Percentiles rank a stretch among this genome's conserved stretches.
Evolutionary conservation across 2,888 invertebrate genomes (phyloP).

Genomic region (Prenolepis imparis): DNA sequence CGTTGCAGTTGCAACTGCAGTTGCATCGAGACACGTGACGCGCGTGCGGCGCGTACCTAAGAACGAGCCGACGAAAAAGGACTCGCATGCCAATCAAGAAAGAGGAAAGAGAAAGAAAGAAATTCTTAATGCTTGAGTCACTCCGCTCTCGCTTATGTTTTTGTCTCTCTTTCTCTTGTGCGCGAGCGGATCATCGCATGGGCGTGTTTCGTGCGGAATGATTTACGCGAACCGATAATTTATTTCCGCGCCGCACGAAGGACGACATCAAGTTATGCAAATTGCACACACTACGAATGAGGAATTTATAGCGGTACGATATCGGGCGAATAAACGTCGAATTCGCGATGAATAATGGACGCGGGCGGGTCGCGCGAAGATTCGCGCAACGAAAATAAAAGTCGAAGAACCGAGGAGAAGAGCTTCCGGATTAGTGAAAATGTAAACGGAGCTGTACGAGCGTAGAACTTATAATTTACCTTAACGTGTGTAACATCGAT

Average conservation of each 20-base stretch:
- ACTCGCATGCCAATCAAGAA: constrained; percentile 54
- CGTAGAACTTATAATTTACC: background rate
- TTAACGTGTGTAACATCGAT: background rate
- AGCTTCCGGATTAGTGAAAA: background rate
- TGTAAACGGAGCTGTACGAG: background rate
- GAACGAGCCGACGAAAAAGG: constrained; percentile 59
- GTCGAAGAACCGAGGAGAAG: background rate
- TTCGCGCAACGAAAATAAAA: background rate
- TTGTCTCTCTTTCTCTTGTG: constrained; percentile 11
- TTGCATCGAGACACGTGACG: constrained; percentile 62
- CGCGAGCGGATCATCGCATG: constrained; percentile 28
- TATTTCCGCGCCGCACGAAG: constrained; percentile 63
- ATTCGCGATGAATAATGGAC: constrained; percentile 46
- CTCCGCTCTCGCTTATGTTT: constrained; percentile 20
- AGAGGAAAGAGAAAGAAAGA: constrained; percentile 14
- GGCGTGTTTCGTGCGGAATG: constrained; percentile 56
- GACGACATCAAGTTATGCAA: constrained; percentile 57
- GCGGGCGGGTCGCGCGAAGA: constrained; percentile 7
- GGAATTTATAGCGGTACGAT: constrained; percentile 53
- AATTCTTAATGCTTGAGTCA: constrained; percentile 69
- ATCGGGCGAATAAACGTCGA: constrained; percentile 49
- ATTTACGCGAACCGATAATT: constrained; percentile 59
- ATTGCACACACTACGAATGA: constrained; percentile 52
- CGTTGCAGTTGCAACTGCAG: constrained; percentile 53
- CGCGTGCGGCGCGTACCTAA: constrained; percentile 51